Conservation (phyloP, 35 echinoderm and acorn worm species). For the Apostichopus parvimensis region DNA sequence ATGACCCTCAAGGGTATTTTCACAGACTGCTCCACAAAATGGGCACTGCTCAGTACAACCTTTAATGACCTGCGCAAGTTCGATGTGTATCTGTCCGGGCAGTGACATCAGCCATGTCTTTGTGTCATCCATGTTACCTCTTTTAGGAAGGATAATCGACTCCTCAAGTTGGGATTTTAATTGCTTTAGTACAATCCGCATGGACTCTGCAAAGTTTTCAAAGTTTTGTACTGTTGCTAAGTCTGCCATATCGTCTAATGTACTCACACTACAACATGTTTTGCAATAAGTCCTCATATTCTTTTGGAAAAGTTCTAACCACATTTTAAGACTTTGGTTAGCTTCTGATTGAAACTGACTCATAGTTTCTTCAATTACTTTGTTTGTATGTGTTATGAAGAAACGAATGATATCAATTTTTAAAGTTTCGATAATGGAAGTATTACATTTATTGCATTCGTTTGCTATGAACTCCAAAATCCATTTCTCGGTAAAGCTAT, state of each 20-base stretch:
- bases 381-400: neutral
- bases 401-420: neutral
- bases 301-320: neutral
- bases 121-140: neutral
- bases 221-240: neutral
- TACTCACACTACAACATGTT: neutral
- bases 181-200: neutral
- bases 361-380: neutral
- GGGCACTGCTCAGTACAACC: conserved; percentile 30
- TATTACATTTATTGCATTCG: conserved; percentile 27
- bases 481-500: conserved; percentile 24
- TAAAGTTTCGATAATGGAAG: neutral
- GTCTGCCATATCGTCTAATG: neutral
- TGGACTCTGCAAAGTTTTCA: neutral
- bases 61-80: neutral
- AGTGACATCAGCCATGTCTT: conserved; percentile 12
- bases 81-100: neutral
- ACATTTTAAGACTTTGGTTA: neutral
- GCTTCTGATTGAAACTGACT: neutral
- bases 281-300: neutral
- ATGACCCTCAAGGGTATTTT: neutral
- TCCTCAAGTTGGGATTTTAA: neutral
- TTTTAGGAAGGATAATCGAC: neutral
- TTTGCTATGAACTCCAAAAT: conserved; percentile 45
- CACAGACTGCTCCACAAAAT: neutral